Evolutionary conservation across 2,888 invertebrate genomes (phyloP), one percentile per base, ranked within the genome.

Genomic region (Coenonympha glycerion): DNA sequence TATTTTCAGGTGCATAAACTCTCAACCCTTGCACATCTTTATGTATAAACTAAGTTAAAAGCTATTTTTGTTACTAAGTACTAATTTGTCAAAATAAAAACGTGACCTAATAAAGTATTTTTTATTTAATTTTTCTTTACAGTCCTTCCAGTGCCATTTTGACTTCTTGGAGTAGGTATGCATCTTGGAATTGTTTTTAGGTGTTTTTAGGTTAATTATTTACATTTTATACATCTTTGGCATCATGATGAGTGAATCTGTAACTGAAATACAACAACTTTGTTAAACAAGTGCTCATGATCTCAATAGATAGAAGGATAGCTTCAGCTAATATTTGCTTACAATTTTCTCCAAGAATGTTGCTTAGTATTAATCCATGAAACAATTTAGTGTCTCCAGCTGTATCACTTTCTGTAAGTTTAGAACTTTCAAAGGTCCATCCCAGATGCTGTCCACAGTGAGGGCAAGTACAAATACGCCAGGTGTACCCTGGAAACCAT

Each of bases 401-500:
- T 39, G 60, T 60, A 19, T 62, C 53, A 47, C 61, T 56, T 9
- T 66, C 60, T 11, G 64, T 58, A 37, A 62, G 64, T 41, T 66
- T 60, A 15, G 80, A 60, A 33, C 76, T 87, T 64, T 88, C 88
- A 76, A 90, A 90, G 56, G 88, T 82, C 90, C 90, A 92, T 36
- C 92, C 91, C 28, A 91, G 73, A 61, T 90, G 90, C 37, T 87
- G 79, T 3, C 88, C 87, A 70, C 91, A 91, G 47, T 88, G 86
- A 13, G 90, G 88, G 67, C 91, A 92, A 34, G 88, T 79, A 62
- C 90, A 90, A 47, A 89, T 82, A 41, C 88, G 86, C 91, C 91
- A 91, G 9, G 86, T 86, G 63, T 88, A 91, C 8, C 91, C 91
- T n/a, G 90, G 90, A 69, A 89, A 92, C 91, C 91, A 91, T 6